Conservation (phyloP, 2,113 vertebrate species). For the Anarrhichthys ocellatus region DNA sequence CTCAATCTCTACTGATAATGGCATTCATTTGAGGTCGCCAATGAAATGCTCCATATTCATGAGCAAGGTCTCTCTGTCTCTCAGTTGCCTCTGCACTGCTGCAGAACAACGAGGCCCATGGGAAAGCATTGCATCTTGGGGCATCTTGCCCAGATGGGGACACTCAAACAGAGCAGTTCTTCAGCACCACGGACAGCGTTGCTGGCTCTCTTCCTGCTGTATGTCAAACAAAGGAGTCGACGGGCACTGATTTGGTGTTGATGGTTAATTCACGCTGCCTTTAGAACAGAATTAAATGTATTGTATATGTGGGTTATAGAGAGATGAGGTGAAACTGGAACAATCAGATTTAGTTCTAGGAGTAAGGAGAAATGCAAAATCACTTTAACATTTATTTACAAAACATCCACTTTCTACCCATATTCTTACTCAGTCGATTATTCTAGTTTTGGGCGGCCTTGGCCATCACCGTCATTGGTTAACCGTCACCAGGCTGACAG, state of each 20-base stretch:
- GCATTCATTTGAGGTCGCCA: conserved; percentile 64
- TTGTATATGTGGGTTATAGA: not conserved
- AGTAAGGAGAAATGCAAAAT: not conserved
- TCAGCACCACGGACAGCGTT: conserved; percentile 22
- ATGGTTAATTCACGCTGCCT: conserved; percentile 1
- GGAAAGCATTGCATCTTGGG: conserved; percentile 49
- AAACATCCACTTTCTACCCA: not conserved
- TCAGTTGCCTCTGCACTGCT: conserved; percentile 5
- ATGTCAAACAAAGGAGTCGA: not conserved
- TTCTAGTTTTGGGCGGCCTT: not conserved
- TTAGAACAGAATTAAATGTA: not conserved
- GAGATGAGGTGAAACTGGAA: not conserved
- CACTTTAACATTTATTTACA: not conserved
- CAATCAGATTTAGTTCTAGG: not conserved
- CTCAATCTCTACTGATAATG: conserved; percentile 54
- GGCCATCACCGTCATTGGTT: not conserved
- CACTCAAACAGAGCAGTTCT: conserved; percentile 30
- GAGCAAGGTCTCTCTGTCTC: conserved; percentile 26
- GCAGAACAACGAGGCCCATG: conserved; percentile 47
- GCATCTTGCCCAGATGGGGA: conserved; percentile 56
- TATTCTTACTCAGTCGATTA: not conserved
- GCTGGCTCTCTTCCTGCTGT: conserved; percentile 23
- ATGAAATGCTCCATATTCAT: conserved; percentile 55
- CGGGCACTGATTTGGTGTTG: conserved; percentile 28
- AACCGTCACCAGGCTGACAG: not conserved